Conservation (phyloP, 1,140 invertebrate genomes). For the Penaeus japonicus region DNA sequence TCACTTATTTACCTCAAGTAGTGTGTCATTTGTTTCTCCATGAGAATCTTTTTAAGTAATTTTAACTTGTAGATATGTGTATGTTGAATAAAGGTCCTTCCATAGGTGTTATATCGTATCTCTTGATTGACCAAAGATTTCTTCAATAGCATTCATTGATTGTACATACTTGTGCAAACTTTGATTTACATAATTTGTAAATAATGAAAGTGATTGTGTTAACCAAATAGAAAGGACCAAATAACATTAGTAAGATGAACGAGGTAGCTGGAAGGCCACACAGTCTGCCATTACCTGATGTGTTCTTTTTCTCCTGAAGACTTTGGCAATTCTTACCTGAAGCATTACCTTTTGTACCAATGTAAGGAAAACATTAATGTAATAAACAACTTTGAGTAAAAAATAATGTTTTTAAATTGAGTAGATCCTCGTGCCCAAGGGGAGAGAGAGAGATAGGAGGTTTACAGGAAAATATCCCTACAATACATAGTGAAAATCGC, state of each 20-base stretch:
- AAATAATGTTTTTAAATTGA: not conserved
- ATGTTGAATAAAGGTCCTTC: conserved; percentile 52
- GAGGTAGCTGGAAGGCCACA: conserved; percentile 31
- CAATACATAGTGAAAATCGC: no score
- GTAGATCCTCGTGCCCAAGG: not conserved
- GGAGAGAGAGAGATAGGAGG: not conserved
- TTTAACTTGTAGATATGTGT: conserved; percentile 57
- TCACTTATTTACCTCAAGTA: conserved; percentile 43
- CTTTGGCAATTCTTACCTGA: conserved; percentile 51
- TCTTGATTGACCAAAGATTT: conserved; percentile 56
- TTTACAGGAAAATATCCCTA: no score
- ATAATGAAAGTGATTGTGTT: conserved; percentile 54
- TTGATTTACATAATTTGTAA: conserved; percentile 52
- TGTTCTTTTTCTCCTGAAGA: conserved; percentile 43
- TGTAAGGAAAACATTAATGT: conserved; percentile 56
- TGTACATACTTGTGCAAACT: conserved; percentile 54
- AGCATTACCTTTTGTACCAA: conserved; percentile 57
- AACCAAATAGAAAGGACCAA: conserved; percentile 55
- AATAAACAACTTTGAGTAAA: conserved; percentile 53
- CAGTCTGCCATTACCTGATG: conserved; percentile 44
- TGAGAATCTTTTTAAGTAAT: conserved; percentile 51
- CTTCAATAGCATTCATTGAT: conserved; percentile 51
- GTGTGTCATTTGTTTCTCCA: conserved; percentile 52
- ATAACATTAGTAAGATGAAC: conserved; percentile 50
- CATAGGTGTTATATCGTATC: conserved; percentile 52